phyloP scores from a whole-genome alignment of 2,797 vertebrate genomes.

The Alfaro cultratus region DNA sequence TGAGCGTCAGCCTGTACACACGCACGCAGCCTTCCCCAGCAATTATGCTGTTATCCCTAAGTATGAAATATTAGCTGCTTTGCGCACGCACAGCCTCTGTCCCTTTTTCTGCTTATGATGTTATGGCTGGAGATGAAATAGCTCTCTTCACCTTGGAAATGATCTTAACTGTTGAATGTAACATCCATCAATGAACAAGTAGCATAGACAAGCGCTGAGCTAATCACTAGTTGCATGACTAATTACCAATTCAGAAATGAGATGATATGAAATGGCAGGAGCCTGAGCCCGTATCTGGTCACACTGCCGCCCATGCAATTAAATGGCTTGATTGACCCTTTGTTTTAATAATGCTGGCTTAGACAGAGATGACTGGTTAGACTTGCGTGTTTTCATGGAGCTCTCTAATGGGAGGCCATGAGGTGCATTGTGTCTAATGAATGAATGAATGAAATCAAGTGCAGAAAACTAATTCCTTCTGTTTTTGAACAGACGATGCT shows the following conservation, averaged over 20 bases:
- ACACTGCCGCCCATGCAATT: slow-evolving; percentile 76
- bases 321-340: slow-evolving; percentile 80
- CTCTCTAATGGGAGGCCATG: slow-evolving; percentile 64
- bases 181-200: slow-evolving; percentile 76
- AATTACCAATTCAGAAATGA: slow-evolving; percentile 79
- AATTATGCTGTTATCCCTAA: slow-evolving; percentile 66
- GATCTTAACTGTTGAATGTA: slow-evolving; percentile 73
- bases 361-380: slow-evolving; percentile 66
- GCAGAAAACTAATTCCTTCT: slow-evolving; percentile 43
- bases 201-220: slow-evolving; percentile 64
- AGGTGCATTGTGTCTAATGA: slow-evolving; percentile 68
- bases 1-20: slow-evolving; percentile 38
- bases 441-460: slow-evolving; percentile 68
- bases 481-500: slow-evolving; percentile 18
- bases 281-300: slow-evolving; percentile 67
- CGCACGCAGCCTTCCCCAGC: slow-evolving; percentile 32
- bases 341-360: slow-evolving; percentile 76
- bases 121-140: slow-evolving; percentile 76
- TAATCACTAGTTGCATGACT: slow-evolving; percentile 80
- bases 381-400: slow-evolving; percentile 64
- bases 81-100: slow-evolving; percentile 1
- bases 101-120: slow-evolving; percentile 55
- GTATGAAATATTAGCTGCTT: slow-evolving; percentile 66
- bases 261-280: slow-evolving; percentile 76
- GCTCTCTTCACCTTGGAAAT: slow-evolving; percentile 76